phyloP scores from a whole-genome alignment of 1,140 invertebrate species.

The Eriosoma lanigerum region DNA sequence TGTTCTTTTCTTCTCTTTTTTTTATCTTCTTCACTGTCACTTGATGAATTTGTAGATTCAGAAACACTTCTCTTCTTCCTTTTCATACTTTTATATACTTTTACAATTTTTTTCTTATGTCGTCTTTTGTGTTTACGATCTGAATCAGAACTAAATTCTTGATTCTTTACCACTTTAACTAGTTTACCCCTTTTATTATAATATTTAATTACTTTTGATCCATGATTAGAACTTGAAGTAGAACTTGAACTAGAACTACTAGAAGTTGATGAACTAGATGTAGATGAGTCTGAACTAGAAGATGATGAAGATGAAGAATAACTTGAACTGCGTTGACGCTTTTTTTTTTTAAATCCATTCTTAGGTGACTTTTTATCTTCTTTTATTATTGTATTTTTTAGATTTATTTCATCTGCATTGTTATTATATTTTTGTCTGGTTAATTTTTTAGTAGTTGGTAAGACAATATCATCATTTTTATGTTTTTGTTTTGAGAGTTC shows the following conservation, averaged over 20 bases:
- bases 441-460: not conserved
- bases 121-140: slow-evolving; percentile 50
- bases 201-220: slow-evolving; percentile 53
- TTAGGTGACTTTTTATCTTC: slow-evolving; percentile 11
- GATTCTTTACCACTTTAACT: slow-evolving; percentile 54
- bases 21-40: slow-evolving; percentile 24
- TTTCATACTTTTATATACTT: slow-evolving; percentile 52
- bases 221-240: slow-evolving; percentile 50
- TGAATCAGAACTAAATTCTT: slow-evolving; percentile 51
- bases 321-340: slow-evolving; percentile 47
- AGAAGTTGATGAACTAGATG: slow-evolving; percentile 52
- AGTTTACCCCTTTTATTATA: slow-evolving; percentile 54
- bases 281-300: slow-evolving; percentile 8
- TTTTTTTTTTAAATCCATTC: slow-evolving; percentile 51
- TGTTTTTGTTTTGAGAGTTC: not conserved
- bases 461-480: not conserved
- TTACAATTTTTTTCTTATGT: slow-evolving; percentile 54
- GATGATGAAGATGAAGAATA: not conserved
- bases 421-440: slow-evolving; percentile 53
- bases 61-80: slow-evolving; percentile 13
- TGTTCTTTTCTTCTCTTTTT: slow-evolving; percentile 36
- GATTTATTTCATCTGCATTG: slow-evolving; percentile 52
- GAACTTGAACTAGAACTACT: slow-evolving; percentile 51
- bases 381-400: slow-evolving; percentile 8
- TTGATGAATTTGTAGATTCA: slow-evolving; percentile 18